Evolutionary conservation across 2,113 vertebrate genomes (phyloP).

Genomic region (Poecile atricapillus): DNA sequence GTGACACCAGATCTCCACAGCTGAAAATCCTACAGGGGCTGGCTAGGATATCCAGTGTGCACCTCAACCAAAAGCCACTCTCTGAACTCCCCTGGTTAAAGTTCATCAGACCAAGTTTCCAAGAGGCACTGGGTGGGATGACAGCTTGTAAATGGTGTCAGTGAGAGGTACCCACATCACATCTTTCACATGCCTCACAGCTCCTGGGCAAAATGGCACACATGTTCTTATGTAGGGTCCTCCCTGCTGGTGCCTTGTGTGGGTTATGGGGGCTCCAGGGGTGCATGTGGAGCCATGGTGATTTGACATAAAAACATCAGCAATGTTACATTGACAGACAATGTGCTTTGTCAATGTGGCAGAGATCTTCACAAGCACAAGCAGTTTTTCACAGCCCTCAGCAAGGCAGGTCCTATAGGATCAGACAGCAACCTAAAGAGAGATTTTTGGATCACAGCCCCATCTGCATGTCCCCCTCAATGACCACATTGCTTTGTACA

Average conservation of each 20-base stretch:
- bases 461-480: background rate
- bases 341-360: background rate
- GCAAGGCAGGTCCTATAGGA: background rate
- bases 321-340: rapidly evolving
- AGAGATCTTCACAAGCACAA: background rate
- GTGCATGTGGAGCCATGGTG: background rate
- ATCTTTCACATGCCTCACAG: background rate
- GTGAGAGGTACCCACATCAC: background rate
- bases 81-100: background rate
- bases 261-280: background rate
- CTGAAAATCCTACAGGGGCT: background rate
- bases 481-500: background rate
- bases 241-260: background rate
- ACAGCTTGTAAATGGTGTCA: background rate
- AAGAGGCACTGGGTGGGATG: background rate
- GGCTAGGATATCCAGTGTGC: too few relatives aligned
- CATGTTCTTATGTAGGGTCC: background rate
- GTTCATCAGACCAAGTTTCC: background rate
- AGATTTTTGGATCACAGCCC: background rate
- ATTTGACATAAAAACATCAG: background rate
- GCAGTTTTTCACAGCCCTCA: background rate
- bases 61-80: background rate
- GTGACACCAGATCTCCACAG: background rate
- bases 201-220: background rate
- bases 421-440: background rate